Base-by-base conservation (phyloP, 1,140 invertebrate species). In the Drosophila dunni region DNA sequence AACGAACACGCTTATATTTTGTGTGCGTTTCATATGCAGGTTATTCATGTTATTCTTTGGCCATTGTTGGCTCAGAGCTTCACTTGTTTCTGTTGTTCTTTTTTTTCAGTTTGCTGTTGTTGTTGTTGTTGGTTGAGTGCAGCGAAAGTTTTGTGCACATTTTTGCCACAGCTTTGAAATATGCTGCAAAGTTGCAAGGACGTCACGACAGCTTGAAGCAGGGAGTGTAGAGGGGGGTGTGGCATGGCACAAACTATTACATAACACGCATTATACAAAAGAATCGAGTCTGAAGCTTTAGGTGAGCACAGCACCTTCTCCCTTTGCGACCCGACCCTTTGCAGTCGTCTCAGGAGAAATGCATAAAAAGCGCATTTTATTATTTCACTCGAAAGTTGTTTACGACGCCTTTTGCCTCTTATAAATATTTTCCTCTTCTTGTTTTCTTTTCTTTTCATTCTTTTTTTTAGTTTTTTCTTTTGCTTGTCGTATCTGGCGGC, bases 341-440 rank as follows among this genome's bases (percentile, higher is more conserved):
- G 11, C 33, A 7, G 6, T 36, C 9, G 33, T 33, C 50, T 33
- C 24, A 29, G n/a, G 48, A 51, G 69, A 86, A 82, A 76, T 86
- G 79, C 82, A 85, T 85, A 86, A 86, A 86, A 82, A 82, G 79
- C 65, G 82, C 83, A 82, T 86, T 88, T 86, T 85, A 85, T 88
- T 86, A 88, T 86, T 86, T 86, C 76, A 79, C 79, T 88, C 72
- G 79, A 88, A 86, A 86, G 71, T 88, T 86, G 83, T 86, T 86
- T 86, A 88, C 83, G 79, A 69, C 68, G 79, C 67, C 50, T 72
- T 70, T 45, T 60, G 51, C 20, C 36, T 45, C 68, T 44, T 40
- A 20, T 50, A 50, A 9, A 50, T 50, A 50, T 24, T 10, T 56
- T 20, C 9, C 9, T 9, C 7, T 46, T 20, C 8, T 46, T 63